Evolutionary conservation across 2,797 vertebrate genomes (phyloP), one percentile per base, ranked within the genome.

Genomic region (Eospalax fontanierii): DNA sequence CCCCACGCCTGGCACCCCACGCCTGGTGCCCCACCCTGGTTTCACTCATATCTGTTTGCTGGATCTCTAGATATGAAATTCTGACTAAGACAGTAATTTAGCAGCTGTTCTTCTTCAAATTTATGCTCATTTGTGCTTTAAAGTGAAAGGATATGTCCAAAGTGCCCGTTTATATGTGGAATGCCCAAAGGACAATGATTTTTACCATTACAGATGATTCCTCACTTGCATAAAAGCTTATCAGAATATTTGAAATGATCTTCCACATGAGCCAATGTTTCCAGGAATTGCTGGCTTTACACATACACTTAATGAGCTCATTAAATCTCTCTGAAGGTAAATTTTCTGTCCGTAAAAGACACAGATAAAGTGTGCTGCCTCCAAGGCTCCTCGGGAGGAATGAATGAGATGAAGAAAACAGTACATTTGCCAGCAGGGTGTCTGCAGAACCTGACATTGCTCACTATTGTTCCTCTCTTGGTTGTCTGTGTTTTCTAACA

Each of bases 401-500:
- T 2, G 57, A 81, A 79, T 33, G 24, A 80, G 35, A 74, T 46
- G 1, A 28, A 65, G 89, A 87, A 87, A 90, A 8, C 28, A 70
- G 15, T 75, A 46, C 21, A 33, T 81, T 87, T 85, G 57, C 38
- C 61, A 91, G 30, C 22, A 11, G 33, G 57, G 54, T 87, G 40
- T 82, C 73, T 70, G 26, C 54, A 87, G 85, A 95, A 43, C 3
- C 30, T 93, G 40, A 16, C 63, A 66, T 54, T 71, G 43, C 61
- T 87, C 28, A 46, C 65, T 50, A 35, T 43, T 71, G 66, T 71
- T 95, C 66, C 63, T 70, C 90, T 50, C 46, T 79, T 46, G 8
- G 6, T 73, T 81, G n/a, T 65, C 91, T 92, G 21, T 91, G 12
- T 87, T 95, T 57, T 95, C 81, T 78, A 71, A 91, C 76, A 97